phyloP scores from a whole-genome alignment of 2,888 invertebrate species.

The Drosophila infuscata region DNA sequence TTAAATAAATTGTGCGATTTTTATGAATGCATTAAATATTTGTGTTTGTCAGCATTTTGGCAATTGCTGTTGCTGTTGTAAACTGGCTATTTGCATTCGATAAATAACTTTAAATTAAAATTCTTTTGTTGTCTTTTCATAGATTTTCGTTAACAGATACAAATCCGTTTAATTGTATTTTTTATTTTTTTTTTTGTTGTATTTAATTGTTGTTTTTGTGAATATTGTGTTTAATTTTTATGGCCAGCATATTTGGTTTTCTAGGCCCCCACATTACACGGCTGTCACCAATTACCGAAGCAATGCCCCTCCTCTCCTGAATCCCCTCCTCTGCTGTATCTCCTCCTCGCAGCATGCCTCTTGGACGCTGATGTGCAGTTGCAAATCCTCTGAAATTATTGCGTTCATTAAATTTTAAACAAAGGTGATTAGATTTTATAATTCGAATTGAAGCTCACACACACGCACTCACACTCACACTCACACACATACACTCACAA shows the following conservation, averaged over 20 bases:
- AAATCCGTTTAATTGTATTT: constrained; percentile 76
- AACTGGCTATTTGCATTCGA: constrained; percentile 70
- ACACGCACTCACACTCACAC: constrained; percentile 21
- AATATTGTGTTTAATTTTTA: constrained; percentile 3
- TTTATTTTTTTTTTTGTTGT: constrained; percentile 51
- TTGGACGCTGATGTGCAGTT: constrained; percentile 30
- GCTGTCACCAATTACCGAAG: constrained; percentile 65
- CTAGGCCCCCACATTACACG: constrained; percentile 23
- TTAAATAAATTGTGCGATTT: constrained; percentile 82
- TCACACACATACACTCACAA: background rate
- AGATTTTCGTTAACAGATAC: constrained; percentile 58
- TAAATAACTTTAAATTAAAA: constrained; percentile 67
- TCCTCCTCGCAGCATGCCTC: no score
- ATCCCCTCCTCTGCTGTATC: background rate
- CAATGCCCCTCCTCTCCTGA: background rate
- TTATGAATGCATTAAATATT: constrained; percentile 57
- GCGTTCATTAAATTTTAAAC: constrained; percentile 82
- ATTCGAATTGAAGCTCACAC: constrained; percentile 48
- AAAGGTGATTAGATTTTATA: constrained; percentile 82
- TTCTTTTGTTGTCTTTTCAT: constrained; percentile 58
- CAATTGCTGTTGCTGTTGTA: constrained; percentile 42
- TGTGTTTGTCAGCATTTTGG: constrained; percentile 29
- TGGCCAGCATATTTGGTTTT: constrained; percentile 47
- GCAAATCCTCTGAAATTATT: constrained; percentile 77
- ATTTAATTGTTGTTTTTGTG: constrained; percentile 1